Evolutionary conservation across 2,113 vertebrate genomes (phyloP).

Genomic region (Anhinga rufa): DNA sequence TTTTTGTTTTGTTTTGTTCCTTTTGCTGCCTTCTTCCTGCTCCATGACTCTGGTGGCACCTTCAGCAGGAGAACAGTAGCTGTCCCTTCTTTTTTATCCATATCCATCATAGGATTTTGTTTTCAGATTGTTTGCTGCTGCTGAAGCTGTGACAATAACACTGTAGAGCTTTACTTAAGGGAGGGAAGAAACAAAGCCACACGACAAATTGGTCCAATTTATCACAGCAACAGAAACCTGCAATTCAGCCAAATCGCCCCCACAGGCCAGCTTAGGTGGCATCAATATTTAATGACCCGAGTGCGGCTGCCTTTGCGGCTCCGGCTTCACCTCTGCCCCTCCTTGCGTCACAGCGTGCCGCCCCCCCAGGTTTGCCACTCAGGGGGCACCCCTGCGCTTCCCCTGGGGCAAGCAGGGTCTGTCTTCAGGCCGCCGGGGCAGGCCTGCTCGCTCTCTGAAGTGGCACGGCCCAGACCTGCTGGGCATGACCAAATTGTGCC

Average conservation of each 20-base stretch:
- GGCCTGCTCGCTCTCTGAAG: background rate
- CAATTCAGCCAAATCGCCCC: slow-evolving; percentile 40
- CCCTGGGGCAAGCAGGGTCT: background rate
- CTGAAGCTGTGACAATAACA: background rate
- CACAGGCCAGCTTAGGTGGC: slow-evolving; percentile 8
- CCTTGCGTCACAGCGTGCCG: accelerated
- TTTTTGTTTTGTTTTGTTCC: background rate
- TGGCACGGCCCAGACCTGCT: background rate
- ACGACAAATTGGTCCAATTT: slow-evolving; percentile 52
- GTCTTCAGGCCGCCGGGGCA: background rate
- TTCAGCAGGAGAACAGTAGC: background rate
- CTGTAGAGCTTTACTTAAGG: background rate
- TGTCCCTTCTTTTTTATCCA: background rate
- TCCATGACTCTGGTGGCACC: background rate
- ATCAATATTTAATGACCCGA: slow-evolving; percentile 30
- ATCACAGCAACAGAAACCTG: slow-evolving; percentile 48
- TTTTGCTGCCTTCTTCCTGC: background rate
- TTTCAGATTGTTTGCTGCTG: background rate
- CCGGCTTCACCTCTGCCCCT: background rate
- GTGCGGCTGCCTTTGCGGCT: accelerated
- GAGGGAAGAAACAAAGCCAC: slow-evolving; percentile 31
- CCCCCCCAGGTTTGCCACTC: no score
- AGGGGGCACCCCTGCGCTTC: accelerated
- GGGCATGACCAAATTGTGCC: background rate
- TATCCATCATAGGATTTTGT: background rate